Percentiles rank a stretch among this genome's conserved stretches.
These are phyloP conservation scores for Biston betularia DNA, from an alignment of 2,888 invertebrate species.

Conservation along the genomic window DNA sequence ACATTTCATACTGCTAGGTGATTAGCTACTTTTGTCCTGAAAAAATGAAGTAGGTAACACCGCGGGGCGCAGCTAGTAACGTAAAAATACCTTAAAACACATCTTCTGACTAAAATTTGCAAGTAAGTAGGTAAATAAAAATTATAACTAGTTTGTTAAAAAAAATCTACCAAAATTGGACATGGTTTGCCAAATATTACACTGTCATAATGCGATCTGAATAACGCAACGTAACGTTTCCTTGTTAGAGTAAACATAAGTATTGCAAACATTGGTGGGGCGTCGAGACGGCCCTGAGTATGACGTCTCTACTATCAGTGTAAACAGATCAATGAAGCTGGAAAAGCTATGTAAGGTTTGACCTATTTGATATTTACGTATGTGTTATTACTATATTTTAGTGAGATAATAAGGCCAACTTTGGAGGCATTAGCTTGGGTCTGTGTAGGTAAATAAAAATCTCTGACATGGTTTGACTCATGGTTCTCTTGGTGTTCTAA, in stretches of 20 bases:
- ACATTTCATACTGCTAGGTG: no score
- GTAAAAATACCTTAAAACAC: no score
- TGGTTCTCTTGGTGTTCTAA: no score
- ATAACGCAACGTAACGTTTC: slow-evolving; percentile 3
- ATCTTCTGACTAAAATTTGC: no score
- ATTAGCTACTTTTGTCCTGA: no score
- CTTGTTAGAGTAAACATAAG: slow-evolving; percentile 4
- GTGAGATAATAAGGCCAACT: neutral
- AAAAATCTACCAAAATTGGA: neutral
- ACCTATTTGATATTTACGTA: neutral
- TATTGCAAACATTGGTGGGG: slow-evolving; percentile 21
- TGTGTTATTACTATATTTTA: neutral
- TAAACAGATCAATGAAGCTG: slow-evolving; percentile 29
- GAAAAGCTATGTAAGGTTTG: neutral
- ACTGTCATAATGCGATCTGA: slow-evolving; percentile 7
- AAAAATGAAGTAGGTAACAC: no score
- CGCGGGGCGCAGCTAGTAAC: no score
- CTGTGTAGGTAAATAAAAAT: no score
- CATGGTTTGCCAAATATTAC: slow-evolving; percentile 9
- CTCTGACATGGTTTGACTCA: no score
- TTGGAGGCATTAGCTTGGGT: no score
- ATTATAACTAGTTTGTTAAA: neutral
- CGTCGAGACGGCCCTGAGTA: slow-evolving; percentile 27
- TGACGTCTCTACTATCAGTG: slow-evolving; percentile 4
- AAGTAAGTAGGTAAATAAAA: neutral